These are phyloP conservation scores for Automeris io DNA, from an alignment of 2,888 invertebrate species.

Conservation along the genomic window DNA sequence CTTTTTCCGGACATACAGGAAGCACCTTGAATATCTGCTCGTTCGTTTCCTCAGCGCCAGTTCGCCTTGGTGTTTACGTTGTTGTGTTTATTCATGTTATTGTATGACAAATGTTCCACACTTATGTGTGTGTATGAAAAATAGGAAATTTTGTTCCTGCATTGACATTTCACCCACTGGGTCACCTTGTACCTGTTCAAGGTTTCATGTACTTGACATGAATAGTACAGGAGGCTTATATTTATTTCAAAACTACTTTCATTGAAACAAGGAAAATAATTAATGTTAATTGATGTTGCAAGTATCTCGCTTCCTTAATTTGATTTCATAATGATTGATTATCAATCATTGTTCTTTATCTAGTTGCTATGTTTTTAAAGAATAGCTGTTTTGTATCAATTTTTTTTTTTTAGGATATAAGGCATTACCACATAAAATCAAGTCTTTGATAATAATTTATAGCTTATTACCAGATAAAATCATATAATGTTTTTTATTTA, in stretches of 20 bases:
- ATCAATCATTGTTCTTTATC: background rate
- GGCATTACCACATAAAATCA: no score
- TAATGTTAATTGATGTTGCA: conserved; percentile 22
- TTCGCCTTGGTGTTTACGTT: conserved; percentile 61
- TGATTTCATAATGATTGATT: conserved; percentile 19
- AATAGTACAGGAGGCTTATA: conserved; percentile 41
- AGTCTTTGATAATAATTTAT: no score
- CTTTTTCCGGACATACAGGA: conserved; percentile 76
- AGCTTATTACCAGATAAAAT: no score
- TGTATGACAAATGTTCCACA: conserved; percentile 47
- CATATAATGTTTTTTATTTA: no score
- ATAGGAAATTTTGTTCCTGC: conserved; percentile 44
- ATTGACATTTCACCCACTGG: conserved; percentile 69
- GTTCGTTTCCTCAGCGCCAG: conserved; percentile 64
- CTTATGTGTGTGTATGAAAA: conserved; percentile 45
- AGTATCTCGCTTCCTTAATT: conserved; percentile 28
- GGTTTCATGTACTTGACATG: conserved; percentile 66
- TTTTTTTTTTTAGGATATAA: no score
- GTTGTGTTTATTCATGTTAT: conserved; percentile 57
- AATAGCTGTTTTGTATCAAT: background rate
- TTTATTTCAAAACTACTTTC: conserved; percentile 43
- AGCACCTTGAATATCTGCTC: conserved; percentile 71
- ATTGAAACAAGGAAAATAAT: conserved; percentile 41
- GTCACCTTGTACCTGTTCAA: conserved; percentile 67
- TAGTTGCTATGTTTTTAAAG: background rate